phyloP scores from a whole-genome alignment of 2,113 vertebrate genomes.

The Spea bombifrons region DNA sequence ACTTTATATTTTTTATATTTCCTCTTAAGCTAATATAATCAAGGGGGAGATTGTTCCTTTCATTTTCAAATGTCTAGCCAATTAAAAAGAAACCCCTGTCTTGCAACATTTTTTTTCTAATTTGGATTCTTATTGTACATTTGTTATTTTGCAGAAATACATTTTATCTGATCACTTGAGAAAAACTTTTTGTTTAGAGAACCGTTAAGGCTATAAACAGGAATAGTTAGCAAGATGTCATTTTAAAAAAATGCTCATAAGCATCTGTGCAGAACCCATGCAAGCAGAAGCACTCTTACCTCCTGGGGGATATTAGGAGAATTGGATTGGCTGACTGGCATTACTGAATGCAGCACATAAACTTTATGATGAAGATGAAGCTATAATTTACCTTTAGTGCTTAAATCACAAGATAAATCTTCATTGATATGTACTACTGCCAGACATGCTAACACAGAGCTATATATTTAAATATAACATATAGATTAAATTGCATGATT shows the following conservation, averaged over 20 bases:
- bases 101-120: not conserved
- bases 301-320: conserved; percentile 3
- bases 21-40: not conserved
- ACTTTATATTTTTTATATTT: too few relatives aligned
- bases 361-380: not conserved
- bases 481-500: too few relatives aligned
- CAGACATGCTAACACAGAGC: too few relatives aligned
- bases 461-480: too few relatives aligned
- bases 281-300: not conserved
- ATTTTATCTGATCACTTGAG: not conserved
- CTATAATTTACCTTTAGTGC: not conserved
- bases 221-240: not conserved
- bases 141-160: not conserved
- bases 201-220: not conserved
- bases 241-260: not conserved
- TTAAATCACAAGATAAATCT: not conserved
- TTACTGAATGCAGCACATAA: not conserved
- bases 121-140: not conserved
- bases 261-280: not conserved
- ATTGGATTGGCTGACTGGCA: not conserved
- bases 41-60: not conserved
- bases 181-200: not conserved
- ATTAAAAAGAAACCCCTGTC: not conserved
- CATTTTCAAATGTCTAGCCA: not conserved
- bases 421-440: not conserved